Conservation (phyloP, 2,888 invertebrate species). For the Charanyca ferruginea region DNA sequence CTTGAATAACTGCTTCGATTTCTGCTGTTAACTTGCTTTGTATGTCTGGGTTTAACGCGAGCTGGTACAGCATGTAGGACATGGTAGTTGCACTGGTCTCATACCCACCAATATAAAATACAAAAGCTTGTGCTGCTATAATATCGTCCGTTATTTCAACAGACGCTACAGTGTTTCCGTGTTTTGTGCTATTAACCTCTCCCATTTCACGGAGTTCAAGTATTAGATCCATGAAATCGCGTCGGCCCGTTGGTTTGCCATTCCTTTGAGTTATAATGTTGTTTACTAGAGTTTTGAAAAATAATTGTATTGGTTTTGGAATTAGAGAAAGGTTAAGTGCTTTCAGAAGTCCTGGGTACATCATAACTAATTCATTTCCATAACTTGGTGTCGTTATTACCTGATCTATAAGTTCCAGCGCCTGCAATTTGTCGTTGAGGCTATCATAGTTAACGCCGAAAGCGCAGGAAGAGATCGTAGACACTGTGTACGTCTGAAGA, state of each 20-base stretch:
- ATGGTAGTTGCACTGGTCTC: constrained; percentile 84
- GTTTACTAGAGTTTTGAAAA: constrained; percentile 68
- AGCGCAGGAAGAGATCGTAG: constrained; percentile 72
- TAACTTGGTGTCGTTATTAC: constrained; percentile 49
- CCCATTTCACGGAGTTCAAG: constrained; percentile 70
- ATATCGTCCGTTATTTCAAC: constrained; percentile 73
- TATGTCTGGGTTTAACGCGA: constrained; percentile 72
- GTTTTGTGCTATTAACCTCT: constrained; percentile 61
- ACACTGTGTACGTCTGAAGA: constrained; percentile 70
- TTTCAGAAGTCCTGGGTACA: constrained; percentile 74
- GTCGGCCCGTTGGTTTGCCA: constrained; percentile 67
- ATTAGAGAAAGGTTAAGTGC: constrained; percentile 66
- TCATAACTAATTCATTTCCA: constrained; percentile 67
- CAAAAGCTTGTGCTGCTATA: constrained; percentile 82
- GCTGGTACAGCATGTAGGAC: constrained; percentile 67
- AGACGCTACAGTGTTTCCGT: constrained; percentile 51
- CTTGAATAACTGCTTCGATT: constrained; percentile 73
- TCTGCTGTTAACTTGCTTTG: constrained; percentile 77
- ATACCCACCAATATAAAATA: constrained; percentile 84
- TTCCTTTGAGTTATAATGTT: constrained; percentile 69
- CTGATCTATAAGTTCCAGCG: constrained; percentile 54
- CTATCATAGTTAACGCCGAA: constrained; percentile 73
- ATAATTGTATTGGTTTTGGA: constrained; percentile 61
- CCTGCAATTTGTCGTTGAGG: constrained; percentile 51
- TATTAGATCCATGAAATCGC: constrained; percentile 78